Evolutionary conservation across 2,888 invertebrate species (phyloP), one percentile per base, ranked within the genome.

Genomic region (Aspidapion aeneum): DNA sequence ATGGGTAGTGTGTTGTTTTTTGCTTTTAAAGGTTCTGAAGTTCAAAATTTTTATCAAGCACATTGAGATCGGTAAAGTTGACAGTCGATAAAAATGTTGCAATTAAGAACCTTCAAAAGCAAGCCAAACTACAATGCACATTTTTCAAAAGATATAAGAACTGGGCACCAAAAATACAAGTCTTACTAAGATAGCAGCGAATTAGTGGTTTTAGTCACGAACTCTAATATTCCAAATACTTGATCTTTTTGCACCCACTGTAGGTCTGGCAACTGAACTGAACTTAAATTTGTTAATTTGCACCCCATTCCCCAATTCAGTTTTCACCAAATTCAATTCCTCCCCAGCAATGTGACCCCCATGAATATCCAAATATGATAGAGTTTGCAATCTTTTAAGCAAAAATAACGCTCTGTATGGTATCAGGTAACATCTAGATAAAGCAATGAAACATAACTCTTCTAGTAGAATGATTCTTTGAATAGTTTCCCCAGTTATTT

Each of bases 151-250:
- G n/a, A n/a, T n/a, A n/a, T n/a, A n/a, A n/a, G n/a, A n/a, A n/a
- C n/a, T n/a, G n/a, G n/a, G n/a, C n/a, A n/a, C n/a, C n/a, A n/a
- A n/a, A n/a, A n/a, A n/a, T n/a, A n/a, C n/a, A n/a, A n/a, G n/a
- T n/a, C n/a, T n/a, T n/a, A n/a, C n/a, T n/a, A n/a, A n/a, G n/a
- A n/a, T n/a, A n/a, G n/a, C n/a, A n/a, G n/a, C n/a, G n/a, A n/a
- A n/a, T n/a, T n/a, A n/a, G n/a, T n/a, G n/a, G n/a, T n/a, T 35
- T 54, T 21, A 93, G 82, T 94, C 93, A 76, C 93, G 84, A 2
- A 93, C 92, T 60, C 93, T 81, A 21, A 93, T 82, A 1, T 91
- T 92, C 97, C 96, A 97, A 75, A 97, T 91, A 20, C 93, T 94
- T 0, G 95, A 94, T 71, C 95, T 85, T 66, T 91, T 83, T 1